Conservation (phyloP, 1,140 invertebrate species). For the Halesus radiatus region DNA sequence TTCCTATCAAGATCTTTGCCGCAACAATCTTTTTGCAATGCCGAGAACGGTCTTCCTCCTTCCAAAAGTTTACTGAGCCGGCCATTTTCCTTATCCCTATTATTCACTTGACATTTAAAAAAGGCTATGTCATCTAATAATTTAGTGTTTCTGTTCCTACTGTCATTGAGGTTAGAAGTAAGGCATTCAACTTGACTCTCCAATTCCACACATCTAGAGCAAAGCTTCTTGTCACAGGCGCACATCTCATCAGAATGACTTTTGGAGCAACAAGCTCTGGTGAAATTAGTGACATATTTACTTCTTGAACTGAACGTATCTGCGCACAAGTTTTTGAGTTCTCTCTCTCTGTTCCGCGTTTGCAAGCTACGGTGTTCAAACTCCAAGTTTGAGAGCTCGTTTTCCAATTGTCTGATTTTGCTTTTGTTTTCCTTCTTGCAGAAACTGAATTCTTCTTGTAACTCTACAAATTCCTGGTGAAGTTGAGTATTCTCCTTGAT, state of each 20-base stretch:
- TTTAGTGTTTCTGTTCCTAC: conserved; percentile 62
- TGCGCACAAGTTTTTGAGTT: conserved; percentile 65
- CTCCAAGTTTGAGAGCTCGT: conserved; percentile 64
- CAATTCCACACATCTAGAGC: conserved; percentile 13
- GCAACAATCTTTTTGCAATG: conserved; percentile 72
- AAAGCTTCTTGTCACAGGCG: conserved; percentile 60
- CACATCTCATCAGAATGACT: conserved; percentile 59
- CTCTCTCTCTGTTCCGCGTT: conserved; percentile 64
- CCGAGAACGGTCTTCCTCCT: conserved; percentile 72
- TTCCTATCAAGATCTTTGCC: conserved; percentile 66
- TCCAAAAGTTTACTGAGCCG: conserved; percentile 75
- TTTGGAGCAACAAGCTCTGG: conserved; percentile 60
- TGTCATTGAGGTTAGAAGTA: conserved; percentile 59
- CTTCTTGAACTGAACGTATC: conserved; percentile 66
- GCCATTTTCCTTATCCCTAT: conserved; percentile 76
- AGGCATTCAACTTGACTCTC: conserved; percentile 19
- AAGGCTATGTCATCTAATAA: conserved; percentile 64
- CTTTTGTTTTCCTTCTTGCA: conserved; percentile 61
- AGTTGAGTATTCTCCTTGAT: conserved; percentile 81
- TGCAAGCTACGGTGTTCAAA: conserved; percentile 64
- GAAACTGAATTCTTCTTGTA: conserved; percentile 72
- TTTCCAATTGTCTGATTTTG: conserved; percentile 63
- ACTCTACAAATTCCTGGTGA: conserved; percentile 76
- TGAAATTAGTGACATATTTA: conserved; percentile 50
- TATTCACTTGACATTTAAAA: conserved; percentile 64